These are phyloP conservation scores for Cancer borealis DNA, from an alignment of 2,888 invertebrate species.

Conservation along the genomic window DNA sequence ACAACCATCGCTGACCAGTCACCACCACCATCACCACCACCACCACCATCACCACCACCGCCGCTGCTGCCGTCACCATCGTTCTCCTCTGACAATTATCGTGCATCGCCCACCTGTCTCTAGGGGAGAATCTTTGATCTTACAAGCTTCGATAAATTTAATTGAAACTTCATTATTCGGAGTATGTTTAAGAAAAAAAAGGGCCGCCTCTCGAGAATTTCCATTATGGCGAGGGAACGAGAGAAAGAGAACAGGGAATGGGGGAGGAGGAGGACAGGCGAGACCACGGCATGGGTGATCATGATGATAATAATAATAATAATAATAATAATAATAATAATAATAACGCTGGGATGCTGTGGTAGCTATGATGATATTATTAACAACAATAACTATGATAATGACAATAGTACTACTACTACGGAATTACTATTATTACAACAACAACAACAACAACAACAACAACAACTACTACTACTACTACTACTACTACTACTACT, in stretches of 20 bases:
- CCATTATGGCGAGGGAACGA: conserved; percentile 58
- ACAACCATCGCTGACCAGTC: not conserved
- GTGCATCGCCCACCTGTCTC: conserved; percentile 56
- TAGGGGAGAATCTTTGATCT: conserved; percentile 67
- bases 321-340: conserved; percentile 51
- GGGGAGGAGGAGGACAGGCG: not conserved
- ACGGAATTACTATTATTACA: not conserved
- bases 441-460: too few relatives aligned
- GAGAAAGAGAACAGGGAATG: not conserved
- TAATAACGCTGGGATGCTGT: not conserved
- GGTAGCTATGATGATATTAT: not conserved
- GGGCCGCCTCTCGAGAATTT: conserved; percentile 60
- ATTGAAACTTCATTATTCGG: conserved; percentile 70
- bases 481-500: not conserved
- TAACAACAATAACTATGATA: not conserved
- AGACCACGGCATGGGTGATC: not conserved
- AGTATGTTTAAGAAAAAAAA: conserved; percentile 64
- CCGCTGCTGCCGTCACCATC: conserved; percentile 13
- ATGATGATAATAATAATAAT: conserved; percentile 47
- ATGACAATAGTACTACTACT: not conserved
- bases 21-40: not conserved
- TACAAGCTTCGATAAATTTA: conserved; percentile 69
- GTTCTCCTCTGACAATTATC: conserved; percentile 48
- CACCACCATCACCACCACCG: not conserved
- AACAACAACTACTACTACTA: not conserved